Conservation (phyloP, 2,113 vertebrate species). For the Toxotes jaculatrix region DNA sequence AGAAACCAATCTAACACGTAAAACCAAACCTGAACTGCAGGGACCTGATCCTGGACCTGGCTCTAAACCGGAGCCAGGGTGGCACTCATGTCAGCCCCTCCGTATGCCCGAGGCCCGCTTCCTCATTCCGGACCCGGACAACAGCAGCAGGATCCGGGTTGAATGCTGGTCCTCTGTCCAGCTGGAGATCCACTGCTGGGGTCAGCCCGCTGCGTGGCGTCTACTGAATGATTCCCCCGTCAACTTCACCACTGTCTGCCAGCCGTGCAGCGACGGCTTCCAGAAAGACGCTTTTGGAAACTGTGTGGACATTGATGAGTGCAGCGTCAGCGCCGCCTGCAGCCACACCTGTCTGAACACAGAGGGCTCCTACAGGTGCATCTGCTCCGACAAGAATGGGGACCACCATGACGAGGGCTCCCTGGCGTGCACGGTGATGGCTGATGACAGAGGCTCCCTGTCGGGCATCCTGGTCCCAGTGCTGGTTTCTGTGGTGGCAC, state of each 20-base stretch:
- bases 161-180: conserved; percentile 55
- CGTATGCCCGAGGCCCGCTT: background rate
- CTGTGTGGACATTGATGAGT: conserved; percentile 77
- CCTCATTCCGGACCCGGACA: background rate
- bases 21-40: background rate
- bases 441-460: rapidly evolving
- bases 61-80: rapidly evolving
- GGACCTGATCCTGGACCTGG: background rate
- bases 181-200: conserved; percentile 62
- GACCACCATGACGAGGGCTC: background rate
- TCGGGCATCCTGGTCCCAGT: conserved; percentile 61
- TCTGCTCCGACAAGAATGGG: conserved; percentile 31
- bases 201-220: conserved; percentile 52
- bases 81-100: conserved; percentile 10
- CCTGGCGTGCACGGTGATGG: background rate
- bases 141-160: conserved; percentile 49
- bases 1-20: too few relatives aligned
- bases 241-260: conserved; percentile 62
- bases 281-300: conserved; percentile 18
- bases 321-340: conserved; percentile 47
- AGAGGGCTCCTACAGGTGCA: conserved; percentile 68
- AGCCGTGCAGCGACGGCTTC: conserved; percentile 56
- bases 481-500: conserved; percentile 60
- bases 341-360: conserved; percentile 64
- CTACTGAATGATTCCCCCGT: background rate